Percentiles rank a stretch among this genome's conserved stretches.
phyloP scores from a whole-genome alignment of 2,113 vertebrate species.

The Ophthalmolycus amberensis region DNA sequence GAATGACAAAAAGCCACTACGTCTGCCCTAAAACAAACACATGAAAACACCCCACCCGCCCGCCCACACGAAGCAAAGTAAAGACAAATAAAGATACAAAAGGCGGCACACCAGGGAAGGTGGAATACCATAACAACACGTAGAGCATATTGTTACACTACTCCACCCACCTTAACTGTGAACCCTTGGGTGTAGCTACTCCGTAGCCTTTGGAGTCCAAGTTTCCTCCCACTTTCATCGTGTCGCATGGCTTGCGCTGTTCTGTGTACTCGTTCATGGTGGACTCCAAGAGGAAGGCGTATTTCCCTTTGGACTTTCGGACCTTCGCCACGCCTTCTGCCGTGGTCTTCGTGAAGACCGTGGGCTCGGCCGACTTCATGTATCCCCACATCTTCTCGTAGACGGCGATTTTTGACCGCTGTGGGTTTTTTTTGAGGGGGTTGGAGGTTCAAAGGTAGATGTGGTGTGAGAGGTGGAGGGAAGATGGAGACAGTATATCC shows the following conservation, averaged over 20 bases:
- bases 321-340: slow-evolving; percentile 96
- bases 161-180: slow-evolving; percentile 99
- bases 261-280: slow-evolving; percentile 99
- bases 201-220: slow-evolving; percentile 99
- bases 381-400: slow-evolving; percentile 99
- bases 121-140: slow-evolving; percentile 99
- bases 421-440: slow-evolving; percentile 28
- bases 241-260: slow-evolving; percentile 98
- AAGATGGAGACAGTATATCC: not conserved
- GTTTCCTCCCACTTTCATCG: slow-evolving; percentile 99
- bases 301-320: slow-evolving; percentile 99
- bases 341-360: slow-evolving; percentile 98
- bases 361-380: slow-evolving; percentile 99
- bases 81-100: slow-evolving; percentile 62
- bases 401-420: slow-evolving; percentile 99
- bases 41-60: slow-evolving; percentile 31
- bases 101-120: slow-evolving; percentile 99
- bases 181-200: slow-evolving; percentile 99
- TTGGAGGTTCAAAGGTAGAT: slow-evolving; percentile 47
- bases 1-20: slow-evolving; percentile 45
- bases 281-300: slow-evolving; percentile 99
- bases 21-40: slow-evolving; percentile 18
- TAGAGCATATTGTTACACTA: slow-evolving; percentile 99
- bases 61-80: slow-evolving; percentile 40
- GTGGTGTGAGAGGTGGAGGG: slow-evolving; percentile 23